Evolutionary conservation across 2,888 invertebrate species (phyloP).

Genomic region (Apamea epomidion): DNA sequence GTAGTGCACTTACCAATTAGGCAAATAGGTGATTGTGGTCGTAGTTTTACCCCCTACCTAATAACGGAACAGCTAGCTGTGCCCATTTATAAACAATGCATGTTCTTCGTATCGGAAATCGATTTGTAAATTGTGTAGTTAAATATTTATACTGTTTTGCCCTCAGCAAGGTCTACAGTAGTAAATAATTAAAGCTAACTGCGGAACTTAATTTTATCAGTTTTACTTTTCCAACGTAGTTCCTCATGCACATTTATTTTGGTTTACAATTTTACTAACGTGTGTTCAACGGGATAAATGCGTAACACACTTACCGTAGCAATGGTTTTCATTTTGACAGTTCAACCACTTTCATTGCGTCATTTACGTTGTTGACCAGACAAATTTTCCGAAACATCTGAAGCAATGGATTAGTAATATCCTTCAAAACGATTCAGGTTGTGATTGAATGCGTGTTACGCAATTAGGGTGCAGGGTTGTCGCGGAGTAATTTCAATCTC

Average conservation of each 20-base stretch:
- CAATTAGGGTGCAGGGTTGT: neutral
- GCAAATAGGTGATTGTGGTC: constrained; percentile 28
- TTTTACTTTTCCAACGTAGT: neutral
- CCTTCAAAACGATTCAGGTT: neutral
- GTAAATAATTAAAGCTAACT: neutral
- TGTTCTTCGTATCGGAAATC: constrained; percentile 55
- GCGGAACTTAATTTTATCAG: neutral
- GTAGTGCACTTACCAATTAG: constrained; percentile 31
- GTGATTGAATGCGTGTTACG: neutral
- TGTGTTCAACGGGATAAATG: neutral
- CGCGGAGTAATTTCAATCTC: neutral
- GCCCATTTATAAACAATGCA: constrained; percentile 46
- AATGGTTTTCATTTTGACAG: no score
- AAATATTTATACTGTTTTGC: constrained; percentile 44
- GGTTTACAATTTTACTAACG: neutral
- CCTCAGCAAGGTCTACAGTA: neutral
- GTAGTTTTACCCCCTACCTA: neutral
- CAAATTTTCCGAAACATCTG: neutral
- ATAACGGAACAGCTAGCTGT: constrained; percentile 26
- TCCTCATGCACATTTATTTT: neutral
- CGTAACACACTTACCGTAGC: neutral
- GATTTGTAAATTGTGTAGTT: constrained; percentile 56
- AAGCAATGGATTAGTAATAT: neutral
- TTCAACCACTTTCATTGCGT: no score
- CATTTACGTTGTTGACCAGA: neutral